Evolutionary conservation across 2,113 vertebrate species (phyloP), one percentile per base, ranked within the genome.

Genomic region (Eupsittula cactorum): DNA sequence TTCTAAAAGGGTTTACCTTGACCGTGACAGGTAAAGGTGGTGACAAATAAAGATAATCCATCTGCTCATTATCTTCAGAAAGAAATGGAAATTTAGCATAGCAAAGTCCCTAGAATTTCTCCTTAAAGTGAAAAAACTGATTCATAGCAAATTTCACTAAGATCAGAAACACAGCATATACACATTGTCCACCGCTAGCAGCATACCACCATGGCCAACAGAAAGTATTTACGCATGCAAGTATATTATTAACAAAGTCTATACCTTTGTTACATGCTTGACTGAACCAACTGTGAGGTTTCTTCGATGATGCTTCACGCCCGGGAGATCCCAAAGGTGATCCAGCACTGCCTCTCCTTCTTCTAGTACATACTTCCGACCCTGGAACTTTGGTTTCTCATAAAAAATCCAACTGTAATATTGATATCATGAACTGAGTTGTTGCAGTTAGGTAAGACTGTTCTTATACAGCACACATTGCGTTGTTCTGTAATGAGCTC

Each of bases 361-460:
- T 96, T 99, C 98, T 39, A 99, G 95, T 11, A 98, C 95, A 7
- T 98, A 93, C 64, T 98, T 98, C 50, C 96, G 98, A 60, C 99
- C 98, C 83, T 97, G 96, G 94, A 98, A 99, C 86, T 98, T 96
- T 27, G 98, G 97, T 87, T 98, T 98, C 92, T 98, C 98, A 97
- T 99, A 99, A 69, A 99, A 94, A 94, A 99, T 98, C 99, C 99
- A 99, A 78, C 99, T 99, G 94, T 64, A 97, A 82, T 63, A 96
- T 97, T 0, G 37, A 97, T 33, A 92, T 53, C 7, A 94, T 62
- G 65, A 55, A 96, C 31, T 17, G 33, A 92, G 59, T 75, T 69
- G 7, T 21, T 92, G 71, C 31, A 86, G 78, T 89, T 82, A 79
- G 42, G 18, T 17, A 82, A 20, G 37, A 75, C 18, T 52, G 6